Evolutionary conservation across 2,113 vertebrate species (phyloP), one percentile per base, ranked within the genome.

Genomic region (Centropus bengalensis): DNA sequence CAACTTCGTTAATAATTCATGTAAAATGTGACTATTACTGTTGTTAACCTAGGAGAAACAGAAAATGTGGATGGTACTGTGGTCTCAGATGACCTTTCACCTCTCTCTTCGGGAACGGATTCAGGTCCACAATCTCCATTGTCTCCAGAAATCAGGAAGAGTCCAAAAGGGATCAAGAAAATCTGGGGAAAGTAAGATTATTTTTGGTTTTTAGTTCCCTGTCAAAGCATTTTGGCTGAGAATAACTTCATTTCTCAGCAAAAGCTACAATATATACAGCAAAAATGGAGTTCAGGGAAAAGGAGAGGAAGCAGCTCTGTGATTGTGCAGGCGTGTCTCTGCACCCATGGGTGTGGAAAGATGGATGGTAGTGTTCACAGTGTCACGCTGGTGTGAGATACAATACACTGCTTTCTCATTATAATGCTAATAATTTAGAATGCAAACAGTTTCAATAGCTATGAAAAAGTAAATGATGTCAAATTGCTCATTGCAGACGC

Each of bases 141-240:
- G 82, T 98, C 98, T 58, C 98, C 98, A 69, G 99, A 99, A 91
- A 98, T 98, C 89, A 98, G 98, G 94, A 99, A 98, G 97, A 99
- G 98, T 77, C 99, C 98, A 93, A 99, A 98, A 96, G 99, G 99
- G 93, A 99, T 99, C 96, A 99, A 97, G 97, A 99, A 98, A 96
- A 98, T 99, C 90, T 99, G 99, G 99, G 99, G 99, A 96, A 99
- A 99, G 99, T 99, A 98, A 99, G 99, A 10, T 44, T 44, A 14
- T 32, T n/a, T 28, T 14, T 51, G 71, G 2, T 1, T 63, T 58
- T 42, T 12, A n/a, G 24, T 79, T 71, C 4, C 32, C n/a, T 80
- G 9, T 63, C 26, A 85, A 49, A 86, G 13, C 33, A 74, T 55
- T 91, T 81, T 2, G 15, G 10, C 55, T 62, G 27, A 70, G 19